Percentiles rank a stretch among this genome's conserved stretches.
Evolutionary conservation across 64 coral and sea anemone species (phyloP).

Genomic region (Acropora tenuis): DNA sequence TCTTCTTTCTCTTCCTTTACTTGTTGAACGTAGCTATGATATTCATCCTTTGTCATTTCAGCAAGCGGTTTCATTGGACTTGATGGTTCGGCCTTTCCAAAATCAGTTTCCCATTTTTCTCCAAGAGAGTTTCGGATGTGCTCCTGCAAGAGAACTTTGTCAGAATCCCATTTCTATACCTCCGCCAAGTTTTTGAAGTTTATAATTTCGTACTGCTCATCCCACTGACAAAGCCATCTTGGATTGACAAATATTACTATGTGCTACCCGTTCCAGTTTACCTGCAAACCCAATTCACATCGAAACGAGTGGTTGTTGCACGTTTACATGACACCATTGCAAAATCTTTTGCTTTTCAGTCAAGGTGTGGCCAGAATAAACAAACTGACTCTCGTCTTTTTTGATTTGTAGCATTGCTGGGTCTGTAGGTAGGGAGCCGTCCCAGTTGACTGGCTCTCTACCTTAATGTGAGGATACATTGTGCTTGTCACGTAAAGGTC

Average conservation of each 20-base stretch:
- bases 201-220: conserved; percentile 18
- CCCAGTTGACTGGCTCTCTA: background rate
- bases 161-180: conserved; percentile 64
- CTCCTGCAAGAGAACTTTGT: conserved; percentile 52
- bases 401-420: background rate
- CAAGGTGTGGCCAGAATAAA: too few species aligned
- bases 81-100: conserved; percentile 33
- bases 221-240: background rate
- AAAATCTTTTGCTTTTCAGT: background rate
- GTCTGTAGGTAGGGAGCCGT: background rate
- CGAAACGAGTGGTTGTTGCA: background rate
- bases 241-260: background rate
- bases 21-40: background rate
- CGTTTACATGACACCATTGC: background rate
- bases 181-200: conserved; percentile 46
- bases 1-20: too few species aligned
- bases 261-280: background rate
- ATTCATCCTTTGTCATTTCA: background rate
- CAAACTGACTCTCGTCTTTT: too few species aligned
- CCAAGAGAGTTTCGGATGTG: conserved; percentile 1
- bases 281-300: background rate
- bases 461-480: background rate
- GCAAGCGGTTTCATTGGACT: background rate
- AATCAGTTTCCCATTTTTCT: conserved; percentile 38
- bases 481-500: conserved; percentile 41